phyloP scores from a whole-genome alignment of 2,113 vertebrate species.

The Cyprinus carpio region DNA sequence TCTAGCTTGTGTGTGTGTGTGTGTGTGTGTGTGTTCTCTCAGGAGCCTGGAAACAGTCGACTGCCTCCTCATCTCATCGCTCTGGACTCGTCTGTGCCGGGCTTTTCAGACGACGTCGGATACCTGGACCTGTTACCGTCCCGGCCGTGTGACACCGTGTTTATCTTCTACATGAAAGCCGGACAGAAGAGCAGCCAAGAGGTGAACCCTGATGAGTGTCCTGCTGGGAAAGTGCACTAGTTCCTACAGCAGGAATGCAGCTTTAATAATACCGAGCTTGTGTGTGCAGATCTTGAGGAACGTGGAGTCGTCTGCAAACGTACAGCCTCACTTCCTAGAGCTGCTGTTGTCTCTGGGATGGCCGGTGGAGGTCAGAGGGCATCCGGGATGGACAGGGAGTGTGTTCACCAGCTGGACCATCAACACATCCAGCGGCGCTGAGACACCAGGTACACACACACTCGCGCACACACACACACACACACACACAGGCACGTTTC shows the following conservation, averaged over 20 bases:
- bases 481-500: background rate
- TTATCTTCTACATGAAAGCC: conserved; percentile 91
- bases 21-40: conserved; percentile 2
- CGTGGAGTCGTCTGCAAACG: conserved; percentile 81
- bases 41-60: conserved; percentile 87
- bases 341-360: conserved; percentile 89
- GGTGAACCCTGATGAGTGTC: conserved; percentile 67
- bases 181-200: conserved; percentile 90
- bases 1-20: background rate
- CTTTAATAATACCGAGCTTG: background rate
- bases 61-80: conserved; percentile 88
- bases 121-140: conserved; percentile 86
- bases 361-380: conserved; percentile 82
- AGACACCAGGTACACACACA: conserved; percentile 67
- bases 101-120: conserved; percentile 88
- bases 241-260: background rate
- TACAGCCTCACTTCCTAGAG: conserved; percentile 87
- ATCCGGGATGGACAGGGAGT: conserved; percentile 88
- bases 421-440: conserved; percentile 74
- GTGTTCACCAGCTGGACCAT: conserved; percentile 89
- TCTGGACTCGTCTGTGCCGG: conserved; percentile 86
- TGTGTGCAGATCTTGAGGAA: conserved; percentile 85
- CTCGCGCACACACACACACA: background rate
- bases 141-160: conserved; percentile 88
- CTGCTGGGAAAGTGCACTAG: background rate